Conservation (phyloP, 2,797 vertebrate genomes). For the Labroides dimidiatus region DNA sequence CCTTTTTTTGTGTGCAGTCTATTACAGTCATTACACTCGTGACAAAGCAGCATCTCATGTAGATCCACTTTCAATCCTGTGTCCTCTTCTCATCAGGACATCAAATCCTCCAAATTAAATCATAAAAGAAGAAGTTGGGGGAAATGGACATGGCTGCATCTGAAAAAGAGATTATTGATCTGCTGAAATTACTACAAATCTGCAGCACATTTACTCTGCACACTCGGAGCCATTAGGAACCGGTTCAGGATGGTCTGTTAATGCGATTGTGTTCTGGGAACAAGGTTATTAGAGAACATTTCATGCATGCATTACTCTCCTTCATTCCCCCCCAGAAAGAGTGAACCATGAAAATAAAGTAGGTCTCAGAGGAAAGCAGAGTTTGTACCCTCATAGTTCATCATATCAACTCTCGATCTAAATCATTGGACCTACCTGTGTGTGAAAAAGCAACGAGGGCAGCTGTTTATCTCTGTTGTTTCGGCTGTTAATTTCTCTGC, state of each 20-base stretch:
- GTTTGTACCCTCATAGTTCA: conserved; percentile 13
- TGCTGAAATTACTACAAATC: conserved; percentile 49
- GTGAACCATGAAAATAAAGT: conserved; percentile 40
- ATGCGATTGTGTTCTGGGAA: conserved; percentile 67
- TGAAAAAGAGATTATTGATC: conserved; percentile 69
- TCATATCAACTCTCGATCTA: neutral
- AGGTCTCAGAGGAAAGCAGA: conserved; percentile 24
- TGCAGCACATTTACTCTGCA: conserved; percentile 49
- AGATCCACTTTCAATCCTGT: conserved; percentile 35
- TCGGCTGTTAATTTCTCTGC: conserved; percentile 14
- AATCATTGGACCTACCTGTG: neutral
- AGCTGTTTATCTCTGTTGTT: conserved; percentile 1
- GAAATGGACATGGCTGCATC: conserved; percentile 55
- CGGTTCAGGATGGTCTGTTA: conserved; percentile 43
- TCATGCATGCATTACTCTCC: conserved; percentile 55
- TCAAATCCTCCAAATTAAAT: conserved; percentile 66
- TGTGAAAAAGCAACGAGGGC: conserved; percentile 10
- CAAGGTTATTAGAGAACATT: conserved; percentile 63
- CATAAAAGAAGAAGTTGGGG: conserved; percentile 61
- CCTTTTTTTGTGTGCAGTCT: neutral
- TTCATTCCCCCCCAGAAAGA: conserved; percentile 8
- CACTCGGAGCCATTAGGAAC: conserved; percentile 59
- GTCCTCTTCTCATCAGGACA: conserved; percentile 43
- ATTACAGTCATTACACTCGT: conserved; percentile 2
- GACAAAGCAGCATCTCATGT: conserved; percentile 37